Base-by-base conservation (phyloP, 2,113 vertebrate genomes). In the Dunckerocampus dactyliophorus region DNA sequence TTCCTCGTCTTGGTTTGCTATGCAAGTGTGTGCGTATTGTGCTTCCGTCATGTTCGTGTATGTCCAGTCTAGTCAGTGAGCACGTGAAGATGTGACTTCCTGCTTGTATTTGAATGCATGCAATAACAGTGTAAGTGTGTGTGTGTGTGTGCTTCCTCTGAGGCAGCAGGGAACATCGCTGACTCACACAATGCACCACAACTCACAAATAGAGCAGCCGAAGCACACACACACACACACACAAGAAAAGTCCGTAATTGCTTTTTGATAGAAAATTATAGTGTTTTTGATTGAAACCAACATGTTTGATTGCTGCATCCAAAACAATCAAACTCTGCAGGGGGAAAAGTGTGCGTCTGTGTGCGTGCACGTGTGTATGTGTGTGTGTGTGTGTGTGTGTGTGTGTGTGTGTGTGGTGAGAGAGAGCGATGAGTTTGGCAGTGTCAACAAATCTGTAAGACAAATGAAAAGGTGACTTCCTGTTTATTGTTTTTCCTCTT, bases 221-320 rank as follows among this genome's bases (percentile, higher is more conserved):
- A 64, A 69, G 58, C 55, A 43, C 39, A 43, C 39, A 43, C 20
- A 65, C 22, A 51, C 19, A 45, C 37, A 42, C 14, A 47, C 39
- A 21, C 60, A 21, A 43, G 59, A 46, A 20, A 52, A 47, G 45
- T 46, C 16, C 6, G 49, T 56, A 71, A 71, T 65, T 48, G 21
- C 47, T 68, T 77, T 69, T 69, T 70, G 70, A 82, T 74, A 64
- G 63, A 70, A 78, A 72, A 81, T 82, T 71, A 74, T 75, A 74
- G 65, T 61, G 47, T 58, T 63, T 74, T 59, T 74, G 79, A 85
- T 79, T 72, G 74, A 79, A 81, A 66, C 20, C 31, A 57, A 54
- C 61, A 22, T 62, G 22, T 72, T 66, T 55, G 50, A 74, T 60
- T 34, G 16, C 24, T 6, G 22, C 60, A 57, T 80, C 65, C 65